Base-by-base conservation (phyloP, 2,113 vertebrate genomes). In the Pachypanchax playfairii region DNA sequence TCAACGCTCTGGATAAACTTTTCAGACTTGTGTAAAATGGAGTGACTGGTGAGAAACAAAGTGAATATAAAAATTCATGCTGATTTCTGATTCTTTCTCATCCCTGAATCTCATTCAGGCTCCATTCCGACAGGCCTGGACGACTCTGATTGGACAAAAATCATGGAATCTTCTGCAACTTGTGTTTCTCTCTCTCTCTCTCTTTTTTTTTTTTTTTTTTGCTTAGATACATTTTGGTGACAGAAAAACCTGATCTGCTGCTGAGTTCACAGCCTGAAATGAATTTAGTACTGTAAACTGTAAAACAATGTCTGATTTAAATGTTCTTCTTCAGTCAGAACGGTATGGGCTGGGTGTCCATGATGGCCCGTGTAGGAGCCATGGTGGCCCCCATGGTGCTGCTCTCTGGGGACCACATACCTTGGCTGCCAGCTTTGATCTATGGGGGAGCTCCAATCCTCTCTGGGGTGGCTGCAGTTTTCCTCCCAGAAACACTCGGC, bases 401-500 rank as follows among this genome's bases (percentile, higher is more conserved):
- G 24, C 79, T 94, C 63, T 17, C 59, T 0, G 86, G 87, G 0
- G 92, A 95, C 0, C 33, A 75, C 22, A n/a, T 70, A 9, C 74
- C 83, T 0, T 88, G 77, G 70, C 62, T 95, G 2, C 92, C 94
- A 0, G 85, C 91, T 14, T 4, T 93, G 2, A 94, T 94, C 72
- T 95, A 93, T 0, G 92, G 94, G 1, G 87, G 75, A 0, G 87
- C 83, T 1, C 93, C 92, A 0, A 68, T 95, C 48, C 1, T 93
- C 28, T 87, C 88, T 1, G 93, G 93, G 9, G 1, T 90, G 2
- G 78, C 89, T 36, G 84, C 87, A 11, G 11, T 85, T 28, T 91
- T 94, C 44, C 91, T 96, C 1, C 93, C 92, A 0, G 94, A 98
- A 79, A 96, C 93, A 0, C 85, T 90, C 14, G 84, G 84, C 17